These are phyloP conservation scores for Julus scanicus DNA, from an alignment of 2,888 invertebrate genomes.

Conservation along the genomic window DNA sequence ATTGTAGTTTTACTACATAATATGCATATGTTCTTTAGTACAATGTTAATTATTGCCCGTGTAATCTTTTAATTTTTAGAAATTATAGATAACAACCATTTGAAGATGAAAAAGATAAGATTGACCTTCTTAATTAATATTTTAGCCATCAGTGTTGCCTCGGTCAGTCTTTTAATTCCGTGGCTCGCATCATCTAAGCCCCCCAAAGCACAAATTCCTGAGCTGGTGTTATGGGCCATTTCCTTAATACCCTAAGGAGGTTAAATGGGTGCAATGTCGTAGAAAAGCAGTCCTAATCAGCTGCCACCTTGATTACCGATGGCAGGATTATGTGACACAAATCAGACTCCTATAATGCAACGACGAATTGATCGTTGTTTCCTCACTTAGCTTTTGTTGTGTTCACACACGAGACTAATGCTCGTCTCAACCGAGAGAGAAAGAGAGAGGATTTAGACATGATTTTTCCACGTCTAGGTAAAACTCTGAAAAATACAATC, in stretches of 20 bases:
- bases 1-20: no score
- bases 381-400: not conserved
- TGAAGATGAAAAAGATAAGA: no score
- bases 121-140: constrained; percentile 13
- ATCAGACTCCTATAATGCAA: not conserved
- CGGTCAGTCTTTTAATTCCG: not conserved
- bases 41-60: no score
- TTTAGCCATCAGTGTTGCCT: not conserved
- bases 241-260: constrained; percentile 42
- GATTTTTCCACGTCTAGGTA: not conserved
- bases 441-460: not conserved
- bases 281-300: constrained; percentile 30
- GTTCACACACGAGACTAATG: not conserved
- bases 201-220: not conserved
- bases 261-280: constrained; percentile 42
- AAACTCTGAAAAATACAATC: not conserved
- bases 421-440: not conserved
- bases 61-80: no score
- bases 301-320: constrained; percentile 42
- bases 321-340: constrained; percentile 38
- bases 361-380: constrained; percentile 7
- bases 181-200: not conserved
- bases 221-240: not conserved
- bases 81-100: no score
- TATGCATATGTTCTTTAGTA: no score